phyloP scores from a whole-genome alignment of 30 jellyfish, hydroid and myxozoan genomes.

The Nemopilema nomurai region DNA sequence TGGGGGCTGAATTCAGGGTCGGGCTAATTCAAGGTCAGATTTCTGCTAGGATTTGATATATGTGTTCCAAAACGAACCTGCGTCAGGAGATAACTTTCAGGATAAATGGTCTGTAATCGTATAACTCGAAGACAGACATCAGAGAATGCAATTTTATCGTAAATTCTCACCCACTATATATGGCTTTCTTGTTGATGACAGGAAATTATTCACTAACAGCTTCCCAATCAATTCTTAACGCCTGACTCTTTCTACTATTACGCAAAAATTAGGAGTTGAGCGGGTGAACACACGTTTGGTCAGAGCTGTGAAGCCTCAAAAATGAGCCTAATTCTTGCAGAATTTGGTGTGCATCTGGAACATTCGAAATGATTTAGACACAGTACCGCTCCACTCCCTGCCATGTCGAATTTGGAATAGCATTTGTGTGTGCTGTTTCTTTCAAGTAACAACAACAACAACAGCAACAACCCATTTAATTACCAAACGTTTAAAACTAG shows the following conservation, averaged over 20 bases:
- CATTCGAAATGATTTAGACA: not conserved
- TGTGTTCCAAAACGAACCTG: not conserved
- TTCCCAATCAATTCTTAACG: not conserved
- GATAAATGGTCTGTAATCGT: not conserved
- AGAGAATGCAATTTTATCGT: not conserved
- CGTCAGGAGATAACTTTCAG: not conserved
- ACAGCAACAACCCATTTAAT: too few relatives aligned
- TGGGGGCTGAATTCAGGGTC: too few relatives aligned
- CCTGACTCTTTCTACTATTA: conserved; percentile 25
- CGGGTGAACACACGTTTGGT: not conserved
- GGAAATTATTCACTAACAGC: conserved; percentile 21
- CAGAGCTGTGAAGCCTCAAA: conserved; percentile 1
- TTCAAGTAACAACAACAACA: too few relatives aligned
- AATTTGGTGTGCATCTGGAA: not conserved
- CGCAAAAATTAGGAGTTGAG: conserved; percentile 17
- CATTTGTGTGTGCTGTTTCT: too few relatives aligned
- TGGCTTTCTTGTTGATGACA: conserved; percentile 3
- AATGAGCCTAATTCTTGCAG: not conserved
- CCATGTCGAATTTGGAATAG: too few relatives aligned
- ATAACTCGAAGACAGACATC: not conserved
- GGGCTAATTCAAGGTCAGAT: too few relatives aligned
- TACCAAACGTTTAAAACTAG: too few relatives aligned
- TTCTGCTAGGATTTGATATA: too few relatives aligned
- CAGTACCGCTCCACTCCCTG: not conserved
- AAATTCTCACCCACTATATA: not conserved